Conservation (phyloP, 2,888 invertebrate genomes). For the Gryllus longicercus region DNA sequence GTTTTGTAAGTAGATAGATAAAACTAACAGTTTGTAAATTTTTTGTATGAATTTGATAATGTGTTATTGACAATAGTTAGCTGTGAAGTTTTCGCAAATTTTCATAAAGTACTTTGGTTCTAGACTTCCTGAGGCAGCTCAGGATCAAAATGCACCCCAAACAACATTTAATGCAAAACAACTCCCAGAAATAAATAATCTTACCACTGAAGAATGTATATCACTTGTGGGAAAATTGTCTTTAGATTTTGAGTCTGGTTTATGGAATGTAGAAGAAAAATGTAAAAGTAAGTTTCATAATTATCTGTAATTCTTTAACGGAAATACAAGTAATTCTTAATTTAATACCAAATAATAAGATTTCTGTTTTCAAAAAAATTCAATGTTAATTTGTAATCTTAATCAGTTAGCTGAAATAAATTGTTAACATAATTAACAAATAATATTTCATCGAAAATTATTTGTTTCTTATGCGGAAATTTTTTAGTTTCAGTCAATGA, state of each 20-base stretch:
- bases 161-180: constrained; percentile 69
- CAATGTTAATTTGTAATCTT: too few relatives aligned
- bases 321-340: neutral
- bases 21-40: neutral
- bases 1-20: constrained; percentile 60
- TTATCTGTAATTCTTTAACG: constrained; percentile 34
- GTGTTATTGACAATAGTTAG: neutral
- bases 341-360: neutral
- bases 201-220: constrained; percentile 80
- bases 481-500: too few relatives aligned
- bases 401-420: too few relatives aligned
- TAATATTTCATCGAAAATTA: too few relatives aligned
- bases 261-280: constrained; percentile 64
- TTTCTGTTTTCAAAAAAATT: neutral
- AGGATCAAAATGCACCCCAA: constrained; percentile 75
- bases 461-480: too few relatives aligned
- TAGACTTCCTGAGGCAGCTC: constrained; percentile 54
- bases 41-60: neutral
- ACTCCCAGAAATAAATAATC: constrained; percentile 74
- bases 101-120: constrained; percentile 32
- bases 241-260: constrained; percentile 73
- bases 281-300: constrained; percentile 46
- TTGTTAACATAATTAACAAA: too few relatives aligned
- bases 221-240: constrained; percentile 80
- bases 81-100: neutral